Percentiles rank a stretch among this genome's conserved stretches.
Evolutionary conservation across 1,140 invertebrate species (phyloP).

Genomic region (Euura lappo): DNA sequence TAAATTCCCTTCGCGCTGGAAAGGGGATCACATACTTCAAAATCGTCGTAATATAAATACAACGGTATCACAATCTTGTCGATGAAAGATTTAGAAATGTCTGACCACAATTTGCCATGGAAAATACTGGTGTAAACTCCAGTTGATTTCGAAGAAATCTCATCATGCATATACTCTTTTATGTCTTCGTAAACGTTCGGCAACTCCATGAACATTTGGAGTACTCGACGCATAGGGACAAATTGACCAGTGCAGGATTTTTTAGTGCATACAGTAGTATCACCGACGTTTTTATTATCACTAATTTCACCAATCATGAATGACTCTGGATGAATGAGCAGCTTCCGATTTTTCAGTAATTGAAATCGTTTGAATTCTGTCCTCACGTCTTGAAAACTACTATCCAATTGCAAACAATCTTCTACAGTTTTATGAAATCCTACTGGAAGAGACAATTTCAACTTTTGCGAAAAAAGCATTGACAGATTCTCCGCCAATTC

Average conservation of each 20-base stretch:
- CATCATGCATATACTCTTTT: constrained; percentile 20
- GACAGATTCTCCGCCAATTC: not conserved
- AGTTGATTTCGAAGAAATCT: constrained; percentile 13
- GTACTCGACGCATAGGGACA: constrained; percentile 21
- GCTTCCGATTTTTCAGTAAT: not conserved
- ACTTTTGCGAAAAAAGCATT: not conserved
- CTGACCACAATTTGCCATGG: constrained; percentile 23
- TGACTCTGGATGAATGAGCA: not conserved
- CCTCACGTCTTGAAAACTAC: not conserved
- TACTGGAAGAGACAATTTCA: not conserved
- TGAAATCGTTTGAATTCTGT: not conserved
- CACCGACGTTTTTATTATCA: too few relatives aligned
- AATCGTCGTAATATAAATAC: constrained; percentile 32
- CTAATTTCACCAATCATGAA: too few relatives aligned
- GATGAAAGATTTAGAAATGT: constrained; percentile 17
- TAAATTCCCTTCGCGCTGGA: constrained; percentile 23
- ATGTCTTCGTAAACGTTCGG: constrained; percentile 26
- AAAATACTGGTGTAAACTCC: constrained; percentile 26
- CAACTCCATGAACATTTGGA: constrained; percentile 26
- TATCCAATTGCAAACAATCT: not conserved
- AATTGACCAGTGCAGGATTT: constrained; percentile 25
- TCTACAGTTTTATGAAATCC: not conserved
- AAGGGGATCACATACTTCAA: constrained; percentile 27
- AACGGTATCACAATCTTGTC: constrained; percentile 26
- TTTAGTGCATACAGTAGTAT: constrained; percentile 15